Base-by-base conservation (phyloP, 2,888 invertebrate species). In the Drosophila mercatorum region DNA sequence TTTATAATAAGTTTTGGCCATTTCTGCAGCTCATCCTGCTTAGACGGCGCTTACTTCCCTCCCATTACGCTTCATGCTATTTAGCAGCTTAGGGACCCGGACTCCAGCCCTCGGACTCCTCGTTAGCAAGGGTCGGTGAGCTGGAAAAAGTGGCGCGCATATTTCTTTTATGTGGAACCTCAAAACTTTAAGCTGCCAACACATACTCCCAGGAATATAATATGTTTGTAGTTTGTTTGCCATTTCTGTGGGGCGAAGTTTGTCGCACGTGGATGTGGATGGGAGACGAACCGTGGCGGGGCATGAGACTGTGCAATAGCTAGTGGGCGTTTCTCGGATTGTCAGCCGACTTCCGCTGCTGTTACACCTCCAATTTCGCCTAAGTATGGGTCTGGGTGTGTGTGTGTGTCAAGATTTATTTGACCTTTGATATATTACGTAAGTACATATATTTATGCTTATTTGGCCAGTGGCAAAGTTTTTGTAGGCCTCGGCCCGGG, bases 401-500 rank as follows among this genome's bases (percentile, higher is more conserved):
- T 53, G 58, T 51, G 55, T 75, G 72, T 72, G 65, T 78, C 73
- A 80, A 89, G 90, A 91, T 90, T 90, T 86, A 88, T 90, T 84
- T 88, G 88, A 90, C 89, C 91, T 90, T 90, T 89, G 86, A 87
- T 91, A 91, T 83, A 81, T 90, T 83, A 87, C 83, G 10, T 56
- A 56, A 47, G 57, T 63, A 44, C 56, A 64, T 64, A 87, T 86
- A 80, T 46, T 53, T 41, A 11, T 56, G n/a, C 34, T 43, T 89
- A 78, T 81, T 74, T 81, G 77, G 73, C 70, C 81, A 80, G 72
- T 56, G 85, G 78, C 70, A 68, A 70, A 61, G 64, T 80, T 78
- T 61, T 60, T 51, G 56, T 78, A 57, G 64, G 69, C 41, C 43
- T 17, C 6, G 36, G 40, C 28, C 10, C 10, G 17, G 38, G 22